phyloP scores from a whole-genome alignment of 2,113 vertebrate genomes.

The Noturus placidus region DNA sequence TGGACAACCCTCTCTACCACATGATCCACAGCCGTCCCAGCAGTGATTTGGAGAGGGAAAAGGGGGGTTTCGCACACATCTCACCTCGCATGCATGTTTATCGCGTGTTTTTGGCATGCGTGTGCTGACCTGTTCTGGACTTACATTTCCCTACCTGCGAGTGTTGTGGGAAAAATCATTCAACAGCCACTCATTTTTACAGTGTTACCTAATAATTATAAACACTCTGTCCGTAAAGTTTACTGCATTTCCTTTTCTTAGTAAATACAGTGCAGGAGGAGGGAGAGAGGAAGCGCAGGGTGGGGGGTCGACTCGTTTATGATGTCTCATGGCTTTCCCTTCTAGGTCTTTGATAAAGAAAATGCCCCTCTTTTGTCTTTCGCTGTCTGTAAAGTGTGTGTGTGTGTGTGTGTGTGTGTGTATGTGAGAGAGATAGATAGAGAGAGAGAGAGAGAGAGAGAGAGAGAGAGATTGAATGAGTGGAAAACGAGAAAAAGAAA shows the following conservation, averaged over 20 bases:
- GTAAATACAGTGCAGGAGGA: not conserved
- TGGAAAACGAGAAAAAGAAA: not conserved
- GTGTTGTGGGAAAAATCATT: not conserved
- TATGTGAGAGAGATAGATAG: no score
- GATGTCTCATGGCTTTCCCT: not conserved
- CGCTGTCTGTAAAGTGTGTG: not conserved
- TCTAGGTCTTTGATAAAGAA: not conserved
- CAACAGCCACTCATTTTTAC: not conserved
- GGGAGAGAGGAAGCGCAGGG: not conserved
- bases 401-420: slow-evolving; percentile 3
- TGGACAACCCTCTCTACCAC: no score
- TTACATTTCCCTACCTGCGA: not conserved
- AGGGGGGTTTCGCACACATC: not conserved
- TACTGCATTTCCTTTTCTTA: not conserved
- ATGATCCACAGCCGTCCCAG: no score
- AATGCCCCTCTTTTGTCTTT: slow-evolving; percentile 1
- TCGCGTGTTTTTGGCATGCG: not conserved
- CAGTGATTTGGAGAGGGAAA: no score
- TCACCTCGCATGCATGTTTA: not conserved
- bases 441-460: not conserved
- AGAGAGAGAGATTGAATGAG: not conserved
- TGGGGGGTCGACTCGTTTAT: slow-evolving; percentile 18
- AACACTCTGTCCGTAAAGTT: not conserved
- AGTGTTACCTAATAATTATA: not conserved
- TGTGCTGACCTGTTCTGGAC: not conserved